Evolutionary conservation across 1,140 invertebrate genomes (phyloP), one percentile per base, ranked within the genome.

Genomic region (Temnothorax nylanderi): DNA sequence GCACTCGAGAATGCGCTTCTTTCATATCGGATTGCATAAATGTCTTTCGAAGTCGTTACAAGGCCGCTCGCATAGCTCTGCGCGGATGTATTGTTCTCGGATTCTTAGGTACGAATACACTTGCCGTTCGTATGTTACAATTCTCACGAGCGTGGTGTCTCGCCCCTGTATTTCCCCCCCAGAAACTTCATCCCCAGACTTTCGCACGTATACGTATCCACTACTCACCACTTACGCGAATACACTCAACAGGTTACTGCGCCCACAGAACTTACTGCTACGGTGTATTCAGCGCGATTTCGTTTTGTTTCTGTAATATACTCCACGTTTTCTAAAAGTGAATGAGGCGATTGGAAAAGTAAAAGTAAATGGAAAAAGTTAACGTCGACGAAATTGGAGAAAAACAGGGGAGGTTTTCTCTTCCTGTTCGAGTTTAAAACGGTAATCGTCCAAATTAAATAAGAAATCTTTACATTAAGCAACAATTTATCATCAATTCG

Each of bases 241-340:
- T 78, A 88, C 92, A 94, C 92, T 94, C 93, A 94, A 94, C 93
- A 94, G 93, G 93, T 94, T 94, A 94, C 89, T 81, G 92, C 92
- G 89, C 87, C 86, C 88, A 82, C 90, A 87, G 90, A 87, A 89
- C 78, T 77, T 74, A 71, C 75, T 58, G 32, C 49, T 65, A 32
- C 78, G 69, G 74, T 85, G 75, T 85, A 90, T 88, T 78, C 88
- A 71, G 32, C 78, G 26, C 74, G 80, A 87, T 78, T 81, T 87
- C 67, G 88, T 89, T 89, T 89, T 87, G 88, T 87, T 89, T 77
- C 72, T 54, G 34, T 54, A 60, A 80, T 86, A 41, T 54, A 65
- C 58, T 16, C 47, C 44, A 74, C 72, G 65, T 87, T 74, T 87
- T 89, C 88, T 54, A 76, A 82, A 90, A 78, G 76, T 60, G 86